Evolutionary conservation across 2,113 vertebrate genomes (phyloP).

Genomic region (Noctilio leporinus): DNA sequence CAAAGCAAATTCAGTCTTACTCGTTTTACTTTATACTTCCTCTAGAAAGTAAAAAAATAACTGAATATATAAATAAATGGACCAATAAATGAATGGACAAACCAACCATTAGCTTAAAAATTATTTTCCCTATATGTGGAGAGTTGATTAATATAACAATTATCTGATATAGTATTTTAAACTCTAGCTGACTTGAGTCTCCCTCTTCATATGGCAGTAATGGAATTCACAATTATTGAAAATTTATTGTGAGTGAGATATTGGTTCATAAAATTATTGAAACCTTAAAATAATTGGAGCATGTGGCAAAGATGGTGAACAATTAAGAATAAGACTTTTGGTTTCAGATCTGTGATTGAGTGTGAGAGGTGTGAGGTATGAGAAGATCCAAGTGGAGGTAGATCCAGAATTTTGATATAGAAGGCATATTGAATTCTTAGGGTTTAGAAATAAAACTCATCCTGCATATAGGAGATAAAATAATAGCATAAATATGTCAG

Average conservation of each 20-base stretch:
- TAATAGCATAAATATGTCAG: background rate
- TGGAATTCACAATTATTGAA: background rate
- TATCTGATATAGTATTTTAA: background rate
- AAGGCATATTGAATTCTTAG: background rate
- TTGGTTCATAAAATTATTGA: background rate
- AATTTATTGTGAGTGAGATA: background rate
- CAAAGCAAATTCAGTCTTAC: background rate
- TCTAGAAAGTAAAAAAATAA: background rate
- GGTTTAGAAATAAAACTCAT: background rate
- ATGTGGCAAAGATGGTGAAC: background rate
- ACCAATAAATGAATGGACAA: background rate
- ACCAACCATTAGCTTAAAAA: background rate
- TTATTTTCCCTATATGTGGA: background rate
- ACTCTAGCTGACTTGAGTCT: background rate
- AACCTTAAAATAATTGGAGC: background rate
- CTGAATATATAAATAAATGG: background rate
- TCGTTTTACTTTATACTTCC: background rate
- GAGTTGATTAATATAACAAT: background rate
- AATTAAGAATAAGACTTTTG: background rate
- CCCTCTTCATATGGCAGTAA: background rate
- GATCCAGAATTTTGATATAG: background rate
- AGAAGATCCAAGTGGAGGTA: too few relatives aligned
- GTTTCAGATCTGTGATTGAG: background rate
- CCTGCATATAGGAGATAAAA: background rate
- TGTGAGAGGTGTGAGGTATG: background rate